These are phyloP conservation scores for Puntigrus tetrazona DNA, from an alignment of 2,113 vertebrate genomes.

Conservation along the genomic window DNA sequence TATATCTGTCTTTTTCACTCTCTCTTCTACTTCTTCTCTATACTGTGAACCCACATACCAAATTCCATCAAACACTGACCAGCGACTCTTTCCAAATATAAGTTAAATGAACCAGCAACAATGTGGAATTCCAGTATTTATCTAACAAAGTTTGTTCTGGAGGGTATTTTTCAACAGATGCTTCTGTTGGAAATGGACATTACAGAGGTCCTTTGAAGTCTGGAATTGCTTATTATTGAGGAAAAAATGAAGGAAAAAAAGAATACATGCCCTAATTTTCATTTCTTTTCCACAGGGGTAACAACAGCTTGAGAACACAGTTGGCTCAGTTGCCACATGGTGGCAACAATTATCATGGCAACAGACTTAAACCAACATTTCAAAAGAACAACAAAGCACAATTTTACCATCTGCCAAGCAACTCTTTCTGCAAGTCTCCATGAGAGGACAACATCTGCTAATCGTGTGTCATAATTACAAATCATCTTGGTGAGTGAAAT, in stretches of 20 bases:
- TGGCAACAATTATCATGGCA: slow-evolving; percentile 48
- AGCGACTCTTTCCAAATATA: slow-evolving; percentile 55
- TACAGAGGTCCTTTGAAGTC: slow-evolving; percentile 44
- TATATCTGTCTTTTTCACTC: background rate
- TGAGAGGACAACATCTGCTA: slow-evolving; percentile 24
- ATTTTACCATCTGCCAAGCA: slow-evolving; percentile 16
- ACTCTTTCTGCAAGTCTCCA: background rate
- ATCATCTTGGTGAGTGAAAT: background rate
- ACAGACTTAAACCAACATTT: slow-evolving; percentile 51
- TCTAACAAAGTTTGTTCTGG: slow-evolving; percentile 57
- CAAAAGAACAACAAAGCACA: slow-evolving; percentile 21
- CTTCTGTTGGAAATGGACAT: slow-evolving; percentile 41
- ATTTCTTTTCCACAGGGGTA: slow-evolving; percentile 39
- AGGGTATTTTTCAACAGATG: slow-evolving; percentile 42
- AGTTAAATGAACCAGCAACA: slow-evolving; percentile 60
- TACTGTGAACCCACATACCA: slow-evolving; percentile 50
- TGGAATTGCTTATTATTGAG: slow-evolving; percentile 41
- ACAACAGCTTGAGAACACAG: slow-evolving; percentile 61
- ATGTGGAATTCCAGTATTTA: slow-evolving; percentile 62
- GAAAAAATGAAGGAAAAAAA: slow-evolving; percentile 41
- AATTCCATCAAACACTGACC: slow-evolving; percentile 51
- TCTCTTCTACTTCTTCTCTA: background rate
- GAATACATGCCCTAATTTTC: slow-evolving; percentile 34
- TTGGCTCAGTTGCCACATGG: slow-evolving; percentile 48
- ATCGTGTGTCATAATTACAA: slow-evolving; percentile 30